Conservation (phyloP, 2,113 vertebrate genomes). For the Centropus bengalensis region DNA sequence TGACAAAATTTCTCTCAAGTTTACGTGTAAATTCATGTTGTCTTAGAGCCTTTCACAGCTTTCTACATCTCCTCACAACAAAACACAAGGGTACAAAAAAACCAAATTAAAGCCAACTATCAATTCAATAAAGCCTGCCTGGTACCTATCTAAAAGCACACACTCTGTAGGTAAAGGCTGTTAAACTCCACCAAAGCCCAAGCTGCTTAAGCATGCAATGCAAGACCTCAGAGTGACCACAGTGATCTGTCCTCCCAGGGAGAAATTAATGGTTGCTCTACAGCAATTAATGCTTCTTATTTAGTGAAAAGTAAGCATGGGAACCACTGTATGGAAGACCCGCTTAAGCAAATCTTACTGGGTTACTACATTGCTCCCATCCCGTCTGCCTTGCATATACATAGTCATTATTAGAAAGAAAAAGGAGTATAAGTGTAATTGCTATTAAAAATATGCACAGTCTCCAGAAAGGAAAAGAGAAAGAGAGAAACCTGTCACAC, state of each 20-base stretch:
- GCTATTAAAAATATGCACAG: background rate
- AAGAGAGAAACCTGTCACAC: background rate
- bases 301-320: background rate
- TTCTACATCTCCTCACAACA: background rate
- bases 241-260: background rate
- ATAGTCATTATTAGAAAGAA: rapidly evolving
- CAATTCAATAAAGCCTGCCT: background rate
- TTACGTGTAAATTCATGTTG: background rate
- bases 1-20: background rate
- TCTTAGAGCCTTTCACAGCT: background rate
- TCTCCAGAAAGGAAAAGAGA: background rate
- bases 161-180: background rate
- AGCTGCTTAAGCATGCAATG: background rate
- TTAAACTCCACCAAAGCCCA: background rate
- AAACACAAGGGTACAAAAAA: background rate
- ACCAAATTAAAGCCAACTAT: background rate
- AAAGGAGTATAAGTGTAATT: background rate
- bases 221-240: background rate
- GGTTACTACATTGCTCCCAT: rapidly evolving
- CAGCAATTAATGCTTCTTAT: background rate
- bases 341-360: background rate
- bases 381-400: background rate
- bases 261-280: background rate
- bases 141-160: background rate
- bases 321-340: background rate